These are phyloP conservation scores for Drosophila algonquin DNA, from an alignment of 2,888 invertebrate species.

Conservation along the genomic window DNA sequence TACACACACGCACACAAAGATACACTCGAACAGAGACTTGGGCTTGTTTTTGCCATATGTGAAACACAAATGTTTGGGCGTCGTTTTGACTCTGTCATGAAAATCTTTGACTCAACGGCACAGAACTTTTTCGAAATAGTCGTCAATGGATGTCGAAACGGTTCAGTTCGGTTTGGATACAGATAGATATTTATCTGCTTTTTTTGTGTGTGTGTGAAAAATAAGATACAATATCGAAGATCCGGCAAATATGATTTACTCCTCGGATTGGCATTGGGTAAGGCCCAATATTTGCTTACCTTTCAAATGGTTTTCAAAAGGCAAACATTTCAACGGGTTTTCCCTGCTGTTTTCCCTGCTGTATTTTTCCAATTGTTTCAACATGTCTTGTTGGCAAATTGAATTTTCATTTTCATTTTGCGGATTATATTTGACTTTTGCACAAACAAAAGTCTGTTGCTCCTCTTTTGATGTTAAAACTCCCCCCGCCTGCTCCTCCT, in stretches of 20 bases:
- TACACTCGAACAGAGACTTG: constrained; percentile 59
- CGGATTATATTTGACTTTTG: constrained; percentile 58
- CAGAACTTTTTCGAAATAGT: constrained; percentile 67
- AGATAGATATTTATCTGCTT: constrained; percentile 46
- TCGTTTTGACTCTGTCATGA: constrained; percentile 41
- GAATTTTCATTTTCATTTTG: constrained; percentile 56
- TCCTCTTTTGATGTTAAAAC: constrained; percentile 69
- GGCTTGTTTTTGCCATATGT: constrained; percentile 79
- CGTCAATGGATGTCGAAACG: constrained; percentile 65
- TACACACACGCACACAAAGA: constrained; percentile 17
- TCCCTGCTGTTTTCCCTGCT: constrained; percentile 7
- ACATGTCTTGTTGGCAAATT: constrained; percentile 65
- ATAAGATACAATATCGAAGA: neutral
- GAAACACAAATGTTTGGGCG: constrained; percentile 71
- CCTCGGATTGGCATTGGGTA: constrained; percentile 68
- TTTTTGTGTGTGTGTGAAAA: constrained; percentile 21
- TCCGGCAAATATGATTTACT: constrained; percentile 54
- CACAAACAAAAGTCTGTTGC: constrained; percentile 49
- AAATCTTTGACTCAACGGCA: constrained; percentile 54
- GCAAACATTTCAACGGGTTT: constrained; percentile 41
- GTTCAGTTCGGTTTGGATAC: constrained; percentile 22
- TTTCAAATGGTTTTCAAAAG: constrained; percentile 54
- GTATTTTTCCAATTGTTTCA: constrained; percentile 58
- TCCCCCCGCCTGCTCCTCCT: neutral
- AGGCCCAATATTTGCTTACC: constrained; percentile 29